A percentile compares a stretch with the other conserved stretches of the same genome.
These are phyloP conservation scores for Plodia interpunctella DNA, from an alignment of 1,140 invertebrate genomes.

Conservation along the genomic window DNA sequence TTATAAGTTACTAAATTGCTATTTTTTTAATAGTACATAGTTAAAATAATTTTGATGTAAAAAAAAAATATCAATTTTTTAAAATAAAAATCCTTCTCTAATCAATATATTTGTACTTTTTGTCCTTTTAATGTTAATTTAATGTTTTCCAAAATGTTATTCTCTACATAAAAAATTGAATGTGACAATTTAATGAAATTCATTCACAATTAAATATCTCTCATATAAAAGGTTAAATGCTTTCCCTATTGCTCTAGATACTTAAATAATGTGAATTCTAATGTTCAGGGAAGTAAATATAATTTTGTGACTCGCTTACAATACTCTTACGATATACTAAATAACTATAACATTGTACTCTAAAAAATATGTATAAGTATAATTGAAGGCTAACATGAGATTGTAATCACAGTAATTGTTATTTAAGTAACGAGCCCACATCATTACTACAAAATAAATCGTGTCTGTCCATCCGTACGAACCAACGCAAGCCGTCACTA, in stretches of 20 bases:
- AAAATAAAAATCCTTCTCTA: too few relatives aligned
- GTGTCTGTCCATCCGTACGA: constrained; percentile 37
- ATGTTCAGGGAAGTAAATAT: constrained; percentile 70
- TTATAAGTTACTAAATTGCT: neutral
- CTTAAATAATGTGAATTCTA: constrained; percentile 70
- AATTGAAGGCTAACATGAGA: constrained; percentile 76
- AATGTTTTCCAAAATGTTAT: too few relatives aligned
- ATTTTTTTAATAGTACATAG: neutral
- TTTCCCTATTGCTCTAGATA: constrained; percentile 66
- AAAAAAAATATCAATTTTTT: too few relatives aligned
- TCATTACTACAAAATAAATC: constrained; percentile 68
- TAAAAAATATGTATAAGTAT: constrained; percentile 77
- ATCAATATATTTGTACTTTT: too few relatives aligned
- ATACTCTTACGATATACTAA: constrained; percentile 70
- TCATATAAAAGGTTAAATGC: constrained; percentile 71
- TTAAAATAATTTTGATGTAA: neutral
- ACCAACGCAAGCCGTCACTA: constrained; percentile 50
- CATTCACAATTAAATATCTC: constrained; percentile 43
- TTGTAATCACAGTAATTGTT: constrained; percentile 76
- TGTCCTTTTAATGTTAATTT: too few relatives aligned
- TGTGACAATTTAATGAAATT: constrained; percentile 41
- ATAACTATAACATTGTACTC: constrained; percentile 77
- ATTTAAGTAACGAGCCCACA: constrained; percentile 72
- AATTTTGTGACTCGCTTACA: constrained; percentile 71
- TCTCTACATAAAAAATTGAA: constrained; percentile 1